Evolutionary conservation across 2,113 vertebrate genomes (phyloP), one percentile per base, ranked within the genome.

Genomic region (Tyrannus savana): DNA sequence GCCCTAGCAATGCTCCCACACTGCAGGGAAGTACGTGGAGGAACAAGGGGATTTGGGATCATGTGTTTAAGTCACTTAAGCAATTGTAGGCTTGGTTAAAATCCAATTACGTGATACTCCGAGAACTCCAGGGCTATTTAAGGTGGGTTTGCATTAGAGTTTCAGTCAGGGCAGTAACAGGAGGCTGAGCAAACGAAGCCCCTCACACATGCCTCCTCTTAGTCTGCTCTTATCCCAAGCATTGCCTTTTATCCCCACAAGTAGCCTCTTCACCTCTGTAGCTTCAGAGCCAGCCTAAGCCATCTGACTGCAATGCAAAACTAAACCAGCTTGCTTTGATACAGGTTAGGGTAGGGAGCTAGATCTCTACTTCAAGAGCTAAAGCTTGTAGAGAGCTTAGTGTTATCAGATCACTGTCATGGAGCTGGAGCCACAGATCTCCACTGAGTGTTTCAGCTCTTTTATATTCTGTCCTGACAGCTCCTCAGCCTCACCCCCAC

Each of bases 31-130:
- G 28, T 4, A 7, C 0, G 1, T 19, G 44, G 79, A 84, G 46
- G 77, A 96, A 94, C 85, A 92, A 94, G 62, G 50, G 52, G 94
- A 97, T 96, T 97, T 80, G 73, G 83, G 76, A 95, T 95, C 89
- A 87, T 85, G 84, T 42, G 79, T n/a, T 93, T 92, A 96, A 97
- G 80, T 90, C 93, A 90, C 93, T 97, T 96, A 97, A 84, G 86
- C 62, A 90, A 55, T 75, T 72, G 79, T 6, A 84, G 76, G 72
- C 79, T 93, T 64, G 76, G 84, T 94, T 90, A 86, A 78, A 96
- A 96, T 96, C 95, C 95, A 86, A 72, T 96, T 97, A 96, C 1
- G 0, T 30, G 88, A 73, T 21, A 63, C 85, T 63, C 35, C 0
- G 63, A 81, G 85, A 95, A 27, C 16, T 10, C 47, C 33, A 83